Base-by-base conservation (phyloP, 2,888 invertebrate genomes). In the Notocelia uddmanniana region DNA sequence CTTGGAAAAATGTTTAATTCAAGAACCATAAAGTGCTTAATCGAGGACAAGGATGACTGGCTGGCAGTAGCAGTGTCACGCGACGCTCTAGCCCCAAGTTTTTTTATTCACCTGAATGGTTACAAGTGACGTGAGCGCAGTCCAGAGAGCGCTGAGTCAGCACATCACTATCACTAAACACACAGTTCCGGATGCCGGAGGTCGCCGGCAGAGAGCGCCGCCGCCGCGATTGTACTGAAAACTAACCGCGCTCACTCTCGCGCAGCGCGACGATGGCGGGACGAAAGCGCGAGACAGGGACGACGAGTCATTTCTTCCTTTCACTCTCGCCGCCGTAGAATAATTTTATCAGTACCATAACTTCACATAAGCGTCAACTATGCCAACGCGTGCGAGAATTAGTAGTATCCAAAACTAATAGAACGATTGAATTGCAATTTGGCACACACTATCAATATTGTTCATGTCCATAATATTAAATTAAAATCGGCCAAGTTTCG, bases 261-360 rank as follows among this genome's bases (percentile, higher is more conserved):
- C 84, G 83, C 79, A 75, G 81, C 79, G 74, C 71, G 76, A 75
- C 81, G 80, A 81, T 81, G 83, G 81, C 80, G 79, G 79, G 85
- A 89, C 84, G 92, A 92, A 92, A 92, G 91, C 87, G 87, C 76
- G 89, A 78, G 92, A 93, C 89, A 89, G 89, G 89, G 93, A 93
- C 90, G 83, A 84, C 83, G 76, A 83, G 79, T 86, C 87, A 89
- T 89, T 91, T 90, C 88, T 90, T 89, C 88, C 88, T 86, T 86
- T 91, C 85, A 85, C 84, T 85, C 87, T 74, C 80, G 75, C 74
- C 76, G 81, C 83, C 31, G 50, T 50, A 8, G 31, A 23, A 26
- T 48, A 23, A 54, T 37, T n/a, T n/a, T 34, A n/a, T 54, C 64
- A 64, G 64, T 37, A 64, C 23, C 21, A 15, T 54, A 23, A 64